Percentiles rank a stretch among this genome's conserved stretches.
Evolutionary conservation across 2,888 invertebrate genomes (phyloP).

Genomic region (Drosophila parthenogenetica): DNA sequence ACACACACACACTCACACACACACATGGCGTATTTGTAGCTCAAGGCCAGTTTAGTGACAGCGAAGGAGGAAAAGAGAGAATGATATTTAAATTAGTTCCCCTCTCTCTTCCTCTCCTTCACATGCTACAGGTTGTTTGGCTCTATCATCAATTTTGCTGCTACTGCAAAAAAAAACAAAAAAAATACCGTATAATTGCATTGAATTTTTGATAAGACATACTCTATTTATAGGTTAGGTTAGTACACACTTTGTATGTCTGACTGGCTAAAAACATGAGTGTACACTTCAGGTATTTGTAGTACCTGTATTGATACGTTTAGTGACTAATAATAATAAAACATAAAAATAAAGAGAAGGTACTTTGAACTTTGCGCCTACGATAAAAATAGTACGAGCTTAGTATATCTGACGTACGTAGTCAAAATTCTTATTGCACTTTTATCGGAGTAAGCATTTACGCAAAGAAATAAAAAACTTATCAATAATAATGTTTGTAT

Average conservation of each 20-base stretch:
- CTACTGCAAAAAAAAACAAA: neutral
- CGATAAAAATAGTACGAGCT: neutral
- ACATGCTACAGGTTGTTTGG: constrained; percentile 5
- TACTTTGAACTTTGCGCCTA: constrained; percentile 11
- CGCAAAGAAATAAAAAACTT: no score
- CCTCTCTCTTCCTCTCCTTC: neutral
- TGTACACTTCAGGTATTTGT: neutral
- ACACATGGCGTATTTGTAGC: constrained; percentile 25
- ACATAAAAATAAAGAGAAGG: neutral
- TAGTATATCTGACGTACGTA: neutral
- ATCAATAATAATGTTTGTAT: no score
- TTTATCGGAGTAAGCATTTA: no score
- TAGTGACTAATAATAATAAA: constrained; percentile 10
- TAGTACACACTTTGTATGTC: neutral
- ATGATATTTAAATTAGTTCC: constrained; percentile 2
- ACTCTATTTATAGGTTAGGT: constrained; percentile 6
- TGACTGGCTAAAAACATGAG: neutral
- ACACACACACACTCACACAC: neutral
- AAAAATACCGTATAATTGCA: constrained; percentile 7
- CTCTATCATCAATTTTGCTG: constrained; percentile 13
- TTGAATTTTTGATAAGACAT: constrained; percentile 23
- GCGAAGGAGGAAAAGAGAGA: neutral
- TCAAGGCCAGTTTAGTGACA: constrained; percentile 36
- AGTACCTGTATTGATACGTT: neutral
- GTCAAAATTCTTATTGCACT: constrained; percentile 12